Evolutionary conservation across 2,797 vertebrate genomes (phyloP), one percentile per base, ranked within the genome.

Genomic region (Denticeps clupeoides): DNA sequence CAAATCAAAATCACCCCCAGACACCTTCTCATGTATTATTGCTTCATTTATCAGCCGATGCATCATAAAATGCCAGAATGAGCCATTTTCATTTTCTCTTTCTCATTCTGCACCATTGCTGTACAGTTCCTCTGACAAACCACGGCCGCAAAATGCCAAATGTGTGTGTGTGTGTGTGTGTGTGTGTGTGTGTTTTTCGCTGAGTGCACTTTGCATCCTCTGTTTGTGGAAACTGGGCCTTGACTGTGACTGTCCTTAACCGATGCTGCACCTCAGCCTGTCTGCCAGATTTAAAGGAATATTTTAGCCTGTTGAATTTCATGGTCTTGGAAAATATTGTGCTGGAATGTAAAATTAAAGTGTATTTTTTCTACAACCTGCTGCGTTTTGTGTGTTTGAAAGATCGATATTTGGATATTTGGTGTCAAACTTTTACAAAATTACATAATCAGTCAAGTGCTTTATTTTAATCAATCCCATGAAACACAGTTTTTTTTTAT

Each of bases 311-410:
- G 89, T 90, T 87, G 79, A 89, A 86, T 81, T 90, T 90, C 82
- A 79, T 83, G 83, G 82, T 84, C 85, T 88, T 88, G 86, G 80
- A 90, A 76, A 63, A 82, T 87, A 85, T 79, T 89, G 87, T 89
- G 79, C 47, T 85, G 83, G 88, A 91, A 94, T 90, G 87, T 91
- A 89, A 89, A 83, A 88, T 88, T 87, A 93, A 87, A 77, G 86
- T 82, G 64, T 84, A 97, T 93, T 98, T 96, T 97, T 97, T 94
- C 77, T 91, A 90, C 74, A 84, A 84, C 84, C 73, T 38, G 49
- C 73, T 42, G 49, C 13, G 23, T 31, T 47, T 27, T 45, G 25
- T 22, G 43, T 56, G 32, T 44, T 41, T 10, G 32, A 47, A 44
- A 16, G 67, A 65, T 25, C 2, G 4, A 15, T n/a, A n/a, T n/a